These are phyloP conservation scores for Sipha flava DNA, from an alignment of 1,140 invertebrate species.

Conservation along the genomic window DNA sequence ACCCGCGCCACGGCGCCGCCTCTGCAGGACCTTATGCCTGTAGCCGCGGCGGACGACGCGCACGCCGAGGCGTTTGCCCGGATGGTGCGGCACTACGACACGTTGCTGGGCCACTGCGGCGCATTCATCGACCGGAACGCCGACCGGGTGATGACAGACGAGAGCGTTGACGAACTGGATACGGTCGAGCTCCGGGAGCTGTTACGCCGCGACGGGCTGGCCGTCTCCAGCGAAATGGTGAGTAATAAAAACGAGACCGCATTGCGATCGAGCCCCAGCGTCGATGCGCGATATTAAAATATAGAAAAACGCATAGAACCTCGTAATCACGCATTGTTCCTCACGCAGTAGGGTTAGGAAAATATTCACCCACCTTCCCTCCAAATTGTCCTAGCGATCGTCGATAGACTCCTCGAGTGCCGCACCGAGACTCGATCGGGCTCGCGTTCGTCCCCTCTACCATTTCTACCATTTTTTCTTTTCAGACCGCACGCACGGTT, in stretches of 20 bases:
- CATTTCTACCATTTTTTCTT: neutral
- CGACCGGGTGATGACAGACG: constrained; percentile 52
- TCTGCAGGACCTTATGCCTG: neutral
- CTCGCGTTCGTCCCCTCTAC: neutral
- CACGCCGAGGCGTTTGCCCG: constrained; percentile 43
- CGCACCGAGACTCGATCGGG: no score
- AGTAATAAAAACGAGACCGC: neutral
- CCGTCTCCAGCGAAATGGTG: constrained; percentile 13
- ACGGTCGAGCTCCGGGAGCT: constrained; percentile 53
- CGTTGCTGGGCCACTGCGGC: constrained; percentile 48
- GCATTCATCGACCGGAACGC: constrained; percentile 51
- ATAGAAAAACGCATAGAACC: no score
- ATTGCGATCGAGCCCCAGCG: no score
- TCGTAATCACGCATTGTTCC: no score
- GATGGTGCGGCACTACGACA: constrained; percentile 48
- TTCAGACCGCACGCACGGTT: no score
- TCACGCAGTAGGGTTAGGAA: no score
- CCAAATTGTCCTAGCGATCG: no score
- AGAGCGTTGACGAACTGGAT: constrained; percentile 57
- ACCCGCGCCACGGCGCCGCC: constrained; percentile 13
- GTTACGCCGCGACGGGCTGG: constrained; percentile 49
- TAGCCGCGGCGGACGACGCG: neutral
- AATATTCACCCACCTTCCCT: no score
- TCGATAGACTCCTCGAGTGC: neutral
- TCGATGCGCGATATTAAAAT: no score